Base-by-base conservation (phyloP, 1,140 invertebrate genomes). In the Phortica variegata region DNA sequence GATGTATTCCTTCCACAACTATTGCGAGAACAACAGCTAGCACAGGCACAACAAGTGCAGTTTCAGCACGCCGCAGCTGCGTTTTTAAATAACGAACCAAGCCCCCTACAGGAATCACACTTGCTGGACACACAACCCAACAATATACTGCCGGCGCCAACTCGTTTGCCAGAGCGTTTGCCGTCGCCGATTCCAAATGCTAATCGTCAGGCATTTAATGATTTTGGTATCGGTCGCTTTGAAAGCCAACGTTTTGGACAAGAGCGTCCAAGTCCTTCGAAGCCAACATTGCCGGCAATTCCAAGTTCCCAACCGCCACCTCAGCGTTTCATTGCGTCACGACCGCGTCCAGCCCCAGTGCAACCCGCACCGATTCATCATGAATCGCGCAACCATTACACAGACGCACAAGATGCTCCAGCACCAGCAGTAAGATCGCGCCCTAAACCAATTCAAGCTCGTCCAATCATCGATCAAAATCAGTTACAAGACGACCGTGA, bases 31-130 rank as follows among this genome's bases (percentile, higher is more conserved):
- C 62, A 75, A 37, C 73, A 59, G 29, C 43, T 61, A 38, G 41
- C 78, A 52, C 68, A 79, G 73, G 56, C 79, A 60, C 44, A 79
- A 77, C 57, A 76, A 73, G 29, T 79, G 66, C 47, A 76, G 73
- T 43, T 81, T 78, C 75, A 78, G 75, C 52, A 73, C 56, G 58
- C 65, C 23, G 61, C 65, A 32, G 56, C 52, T 32, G 61, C 58
- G 13, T 75, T 69, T 73, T 39, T 73, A 2, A 54, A 53, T 3
- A 43, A 77, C 69, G 31, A 79, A 62, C 65, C 76, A 61, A 47
- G 75, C 73, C 58, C 47, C 66, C 43, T 51, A 32, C 40, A 72
- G 74, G 44, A 80, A 76, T 44, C 76, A 65, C 32, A 77, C 37
- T 61, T 66, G 16, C 71, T 73, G 5, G 58, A 80, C 77, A 59